Evolutionary conservation across 2,113 vertebrate genomes (phyloP).

Genomic region (Vidua chalybeata): DNA sequence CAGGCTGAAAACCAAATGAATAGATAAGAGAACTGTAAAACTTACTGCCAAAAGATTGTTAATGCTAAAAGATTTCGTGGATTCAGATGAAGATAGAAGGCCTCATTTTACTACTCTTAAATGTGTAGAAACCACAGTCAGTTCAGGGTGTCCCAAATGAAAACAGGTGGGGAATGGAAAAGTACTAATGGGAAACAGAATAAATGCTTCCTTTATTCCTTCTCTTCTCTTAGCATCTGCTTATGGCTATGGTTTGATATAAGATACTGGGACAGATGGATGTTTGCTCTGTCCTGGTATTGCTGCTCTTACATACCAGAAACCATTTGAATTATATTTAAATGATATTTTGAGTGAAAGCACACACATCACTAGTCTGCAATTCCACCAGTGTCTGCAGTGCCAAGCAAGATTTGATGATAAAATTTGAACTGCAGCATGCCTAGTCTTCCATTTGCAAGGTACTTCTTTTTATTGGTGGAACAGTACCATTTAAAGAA

Average conservation of each 20-base stretch:
- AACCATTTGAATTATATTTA: not conserved
- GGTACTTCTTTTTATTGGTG: not conserved
- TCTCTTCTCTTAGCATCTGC: slow-evolving; percentile 6
- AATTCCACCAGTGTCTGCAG: not conserved
- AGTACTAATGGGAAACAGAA: not conserved
- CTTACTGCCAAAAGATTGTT: not conserved
- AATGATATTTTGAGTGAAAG: not conserved
- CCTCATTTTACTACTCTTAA: not conserved
- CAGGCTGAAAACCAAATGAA: not conserved
- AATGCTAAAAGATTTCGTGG: not conserved
- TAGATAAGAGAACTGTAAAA: not conserved
- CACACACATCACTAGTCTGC: not conserved
- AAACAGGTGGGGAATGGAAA: not conserved
- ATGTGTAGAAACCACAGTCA: not conserved
- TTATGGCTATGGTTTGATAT: not conserved
- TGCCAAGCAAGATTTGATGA: not conserved
- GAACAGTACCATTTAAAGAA: not conserved
- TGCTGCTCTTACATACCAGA: not conserved
- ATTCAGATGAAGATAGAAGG: not conserved
- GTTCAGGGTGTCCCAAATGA: not conserved
- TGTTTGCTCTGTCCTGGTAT: not conserved
- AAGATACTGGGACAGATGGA: slow-evolving; percentile 48
- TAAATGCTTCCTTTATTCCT: slow-evolving; percentile 34
- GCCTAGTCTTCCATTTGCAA: not conserved
- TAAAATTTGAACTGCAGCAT: not conserved